Conservation (phyloP, 1,140 invertebrate species). For the Bradynema listronoti region DNA sequence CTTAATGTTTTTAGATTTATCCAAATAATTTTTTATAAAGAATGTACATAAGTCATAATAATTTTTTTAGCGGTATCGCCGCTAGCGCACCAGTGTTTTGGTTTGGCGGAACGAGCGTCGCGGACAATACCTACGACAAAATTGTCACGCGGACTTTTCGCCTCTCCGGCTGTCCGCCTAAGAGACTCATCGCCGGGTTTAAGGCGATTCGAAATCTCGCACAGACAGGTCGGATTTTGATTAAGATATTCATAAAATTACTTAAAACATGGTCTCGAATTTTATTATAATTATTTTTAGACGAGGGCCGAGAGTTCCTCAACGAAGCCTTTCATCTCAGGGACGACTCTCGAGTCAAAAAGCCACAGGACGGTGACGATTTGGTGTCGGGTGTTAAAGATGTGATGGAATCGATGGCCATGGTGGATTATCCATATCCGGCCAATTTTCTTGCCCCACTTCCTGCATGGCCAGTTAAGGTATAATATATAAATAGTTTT, state of each 20-base stretch:
- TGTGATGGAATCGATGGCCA: slow-evolving; percentile 58
- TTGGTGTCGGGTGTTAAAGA: slow-evolving; percentile 16
- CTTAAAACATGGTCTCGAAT: neutral
- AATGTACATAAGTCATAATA: neutral
- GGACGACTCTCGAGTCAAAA: slow-evolving; percentile 28
- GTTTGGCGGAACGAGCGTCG: slow-evolving; percentile 67
- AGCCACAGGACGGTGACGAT: slow-evolving; percentile 28
- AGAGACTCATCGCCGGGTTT: slow-evolving; percentile 33
- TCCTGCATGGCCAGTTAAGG: slow-evolving; percentile 65
- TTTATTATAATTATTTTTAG: slow-evolving; percentile 10
- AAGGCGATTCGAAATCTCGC: slow-evolving; percentile 39
- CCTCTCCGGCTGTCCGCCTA: slow-evolving; percentile 66
- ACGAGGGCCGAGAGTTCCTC: slow-evolving; percentile 42
- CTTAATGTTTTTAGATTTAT: too few species aligned
- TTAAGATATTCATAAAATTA: neutral
- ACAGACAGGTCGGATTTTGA: slow-evolving; percentile 37
- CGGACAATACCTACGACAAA: slow-evolving; percentile 72
- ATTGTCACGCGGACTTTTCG: slow-evolving; percentile 75
- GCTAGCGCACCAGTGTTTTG: slow-evolving; percentile 88
- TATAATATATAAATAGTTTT: slow-evolving; percentile 49
- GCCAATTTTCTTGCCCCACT: slow-evolving; percentile 60
- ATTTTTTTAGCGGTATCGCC: slow-evolving; percentile 73
- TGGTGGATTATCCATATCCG: slow-evolving; percentile 62
- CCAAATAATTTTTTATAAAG: too few species aligned
- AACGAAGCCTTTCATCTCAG: slow-evolving; percentile 47